Evolutionary conservation across 1,140 invertebrate species (phyloP).

Genomic region (Drosophila fuyamai): DNA sequence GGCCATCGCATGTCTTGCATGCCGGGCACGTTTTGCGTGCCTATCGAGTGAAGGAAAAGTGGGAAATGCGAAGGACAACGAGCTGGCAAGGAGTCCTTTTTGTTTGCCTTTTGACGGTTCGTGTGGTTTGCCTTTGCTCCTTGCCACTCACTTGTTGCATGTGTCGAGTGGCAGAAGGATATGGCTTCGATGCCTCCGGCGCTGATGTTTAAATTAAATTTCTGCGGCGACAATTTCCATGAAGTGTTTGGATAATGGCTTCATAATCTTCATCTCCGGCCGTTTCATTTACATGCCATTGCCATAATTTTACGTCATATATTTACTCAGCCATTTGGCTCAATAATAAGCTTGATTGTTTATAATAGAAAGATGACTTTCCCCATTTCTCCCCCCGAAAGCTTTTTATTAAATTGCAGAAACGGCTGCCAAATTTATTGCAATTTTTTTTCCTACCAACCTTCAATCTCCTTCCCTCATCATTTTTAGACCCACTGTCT

Average conservation of each 20-base stretch:
- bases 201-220: slow-evolving; percentile 72
- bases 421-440: slow-evolving; percentile 74
- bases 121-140: slow-evolving; percentile 13
- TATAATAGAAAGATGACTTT: slow-evolving; percentile 37
- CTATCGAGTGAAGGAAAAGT: slow-evolving; percentile 28
- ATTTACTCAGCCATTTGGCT: slow-evolving; percentile 72
- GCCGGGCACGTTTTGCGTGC: slow-evolving; percentile 73
- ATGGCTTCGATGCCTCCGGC: slow-evolving; percentile 5
- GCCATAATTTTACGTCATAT: slow-evolving; percentile 77
- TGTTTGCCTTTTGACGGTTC: slow-evolving; percentile 52
- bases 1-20: slow-evolving; percentile 51
- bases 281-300: slow-evolving; percentile 80
- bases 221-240: slow-evolving; percentile 44
- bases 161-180: slow-evolving; percentile 45
- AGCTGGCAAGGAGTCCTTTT: slow-evolving; percentile 23
- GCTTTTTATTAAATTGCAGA: slow-evolving; percentile 82
- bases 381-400: slow-evolving; percentile 9
- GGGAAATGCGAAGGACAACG: slow-evolving; percentile 50
- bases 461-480: slow-evolving; percentile 20
- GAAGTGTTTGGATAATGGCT: slow-evolving; percentile 46
- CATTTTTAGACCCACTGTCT: slow-evolving; percentile 40
- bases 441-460: slow-evolving; percentile 65
- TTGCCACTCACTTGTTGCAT: slow-evolving; percentile 61
- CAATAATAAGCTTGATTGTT: slow-evolving; percentile 74
- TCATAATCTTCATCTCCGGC: slow-evolving; percentile 55